Evolutionary conservation across 1,140 invertebrate species (phyloP).

Genomic region (Drosophila nasuta): DNA sequence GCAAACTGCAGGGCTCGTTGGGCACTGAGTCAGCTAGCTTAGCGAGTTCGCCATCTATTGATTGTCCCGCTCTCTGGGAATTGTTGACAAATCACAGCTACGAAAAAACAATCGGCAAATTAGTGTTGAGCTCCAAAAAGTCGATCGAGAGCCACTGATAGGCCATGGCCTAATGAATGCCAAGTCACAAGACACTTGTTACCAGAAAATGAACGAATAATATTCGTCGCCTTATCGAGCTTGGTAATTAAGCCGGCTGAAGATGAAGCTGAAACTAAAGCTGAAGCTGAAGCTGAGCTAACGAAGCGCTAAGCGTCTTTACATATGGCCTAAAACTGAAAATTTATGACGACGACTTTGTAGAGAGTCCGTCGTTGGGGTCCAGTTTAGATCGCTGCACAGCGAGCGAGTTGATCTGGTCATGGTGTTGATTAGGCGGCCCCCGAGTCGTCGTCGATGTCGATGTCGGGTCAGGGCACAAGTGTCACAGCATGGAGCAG

Average conservation of each 20-base stretch:
- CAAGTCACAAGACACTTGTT: conserved; percentile 67
- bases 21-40: conserved; percentile 48
- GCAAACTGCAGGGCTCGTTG: conserved; percentile 16
- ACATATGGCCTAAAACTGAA: conserved; percentile 70
- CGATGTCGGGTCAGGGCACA: conserved; percentile 53
- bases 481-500: conserved; percentile 79
- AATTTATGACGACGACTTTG: conserved; percentile 69
- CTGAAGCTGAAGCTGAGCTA: conserved; percentile 8
- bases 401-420: conserved; percentile 35
- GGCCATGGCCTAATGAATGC: conserved; percentile 32
- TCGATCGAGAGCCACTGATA: conserved; percentile 30
- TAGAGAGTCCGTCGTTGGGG: conserved; percentile 7
- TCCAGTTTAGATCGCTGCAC: conserved; percentile 41
- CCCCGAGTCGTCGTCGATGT: neutral
- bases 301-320: conserved; percentile 47
- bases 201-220: conserved; percentile 50
- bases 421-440: conserved; percentile 73
- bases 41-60: neutral
- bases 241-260: conserved; percentile 68
- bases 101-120: conserved; percentile 64
- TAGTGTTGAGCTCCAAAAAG: conserved; percentile 36
- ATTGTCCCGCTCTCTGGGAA: neutral
- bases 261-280: conserved; percentile 9
- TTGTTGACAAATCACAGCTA: conserved; percentile 21
- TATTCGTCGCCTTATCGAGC: conserved; percentile 67